These are phyloP conservation scores for Acrocephalus scirpaceus DNA, from an alignment of 2,797 vertebrate species.

Conservation along the genomic window DNA sequence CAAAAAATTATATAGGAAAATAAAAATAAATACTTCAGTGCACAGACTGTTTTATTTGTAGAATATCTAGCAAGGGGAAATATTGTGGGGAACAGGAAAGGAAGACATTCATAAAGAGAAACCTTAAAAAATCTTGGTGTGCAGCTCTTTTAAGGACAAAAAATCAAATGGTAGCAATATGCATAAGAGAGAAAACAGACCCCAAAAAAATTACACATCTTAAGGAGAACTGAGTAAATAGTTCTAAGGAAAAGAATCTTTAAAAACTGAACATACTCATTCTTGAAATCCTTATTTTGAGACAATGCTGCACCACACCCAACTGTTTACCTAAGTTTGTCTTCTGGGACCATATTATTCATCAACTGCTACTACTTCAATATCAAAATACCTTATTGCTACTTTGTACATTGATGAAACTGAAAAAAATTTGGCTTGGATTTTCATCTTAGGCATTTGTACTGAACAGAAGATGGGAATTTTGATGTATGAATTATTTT, in stretches of 20 bases:
- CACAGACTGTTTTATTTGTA: rapidly evolving
- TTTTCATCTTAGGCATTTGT: not conserved
- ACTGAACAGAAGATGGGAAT: not conserved
- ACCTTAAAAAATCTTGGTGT: not conserved
- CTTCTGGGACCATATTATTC: not conserved
- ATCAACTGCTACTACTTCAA: not conserved
- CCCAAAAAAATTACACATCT: not conserved
- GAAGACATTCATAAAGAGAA: not conserved
- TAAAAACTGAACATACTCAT: not conserved
- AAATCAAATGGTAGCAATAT: not conserved
- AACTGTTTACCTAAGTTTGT: not conserved
- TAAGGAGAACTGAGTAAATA: not conserved
- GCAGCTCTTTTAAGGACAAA: not conserved
- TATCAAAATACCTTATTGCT: not conserved
- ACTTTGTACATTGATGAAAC: not conserved
- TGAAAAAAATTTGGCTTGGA: not conserved
- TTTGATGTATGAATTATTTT: not conserved
- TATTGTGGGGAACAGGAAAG: rapidly evolving
- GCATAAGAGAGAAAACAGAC: not conserved
- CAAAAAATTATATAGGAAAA: not conserved
- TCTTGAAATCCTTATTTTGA: not conserved
- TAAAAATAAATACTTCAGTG: not conserved
- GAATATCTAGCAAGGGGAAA: not conserved
- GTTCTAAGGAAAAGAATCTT: not conserved
- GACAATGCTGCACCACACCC: rapidly evolving